phyloP scores from a whole-genome alignment of 2,797 vertebrate genomes.

The Pangasius djambal region DNA sequence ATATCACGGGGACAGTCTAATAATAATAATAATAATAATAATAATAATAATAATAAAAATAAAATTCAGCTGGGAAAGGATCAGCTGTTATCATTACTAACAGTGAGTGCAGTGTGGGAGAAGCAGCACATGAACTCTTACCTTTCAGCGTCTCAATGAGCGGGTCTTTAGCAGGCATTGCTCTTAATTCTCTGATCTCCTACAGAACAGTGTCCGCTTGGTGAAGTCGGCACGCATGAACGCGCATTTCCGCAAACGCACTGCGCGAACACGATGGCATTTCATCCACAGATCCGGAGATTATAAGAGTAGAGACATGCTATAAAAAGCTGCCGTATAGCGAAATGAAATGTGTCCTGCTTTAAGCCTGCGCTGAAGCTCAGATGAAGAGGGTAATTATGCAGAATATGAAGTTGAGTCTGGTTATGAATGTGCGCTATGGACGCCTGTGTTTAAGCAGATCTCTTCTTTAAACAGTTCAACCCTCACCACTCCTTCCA shows the following conservation, averaged over 20 bases:
- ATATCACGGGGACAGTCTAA: no score
- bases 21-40: not conserved
- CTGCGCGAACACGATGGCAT: not conserved
- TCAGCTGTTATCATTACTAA: not conserved
- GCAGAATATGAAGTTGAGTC: not conserved
- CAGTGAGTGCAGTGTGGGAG: not conserved
- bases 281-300: not conserved
- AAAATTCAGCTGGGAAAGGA: not conserved
- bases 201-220: not conserved
- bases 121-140: conserved; percentile 18
- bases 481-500: not conserved
- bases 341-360: not conserved
- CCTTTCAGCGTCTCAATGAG: conserved; percentile 56
- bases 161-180: conserved; percentile 56
- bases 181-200: not conserved
- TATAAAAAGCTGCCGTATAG: no score
- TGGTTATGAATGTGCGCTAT: conserved; percentile 5
- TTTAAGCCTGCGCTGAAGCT: not conserved
- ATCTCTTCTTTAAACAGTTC: not conserved
- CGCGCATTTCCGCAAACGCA: not conserved
- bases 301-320: not conserved
- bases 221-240: not conserved
- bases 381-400: not conserved
- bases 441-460: not conserved
- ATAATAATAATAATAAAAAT: not conserved